A percentile compares a stretch with the other conserved stretches of the same genome.
phyloP scores from a whole-genome alignment of 2,113 vertebrate genomes.

The Cettia cetti region DNA sequence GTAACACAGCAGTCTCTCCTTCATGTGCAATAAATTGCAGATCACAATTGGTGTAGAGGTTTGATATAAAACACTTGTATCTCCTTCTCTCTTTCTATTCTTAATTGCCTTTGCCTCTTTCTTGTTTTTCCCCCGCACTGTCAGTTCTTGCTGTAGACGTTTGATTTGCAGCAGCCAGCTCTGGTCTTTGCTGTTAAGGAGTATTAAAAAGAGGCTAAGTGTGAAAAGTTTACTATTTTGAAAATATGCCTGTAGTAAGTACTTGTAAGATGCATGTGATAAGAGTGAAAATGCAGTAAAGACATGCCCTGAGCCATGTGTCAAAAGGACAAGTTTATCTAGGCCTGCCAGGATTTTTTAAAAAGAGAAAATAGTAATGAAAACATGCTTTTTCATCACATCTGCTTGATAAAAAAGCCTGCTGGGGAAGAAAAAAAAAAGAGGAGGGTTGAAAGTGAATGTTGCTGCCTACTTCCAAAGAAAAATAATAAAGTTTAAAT shows the following conservation, averaged over 20 bases:
- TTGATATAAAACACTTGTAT: background rate
- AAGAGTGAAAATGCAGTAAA: slow-evolving; percentile 16
- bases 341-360: background rate
- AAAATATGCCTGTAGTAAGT: slow-evolving; percentile 4
- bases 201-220: background rate
- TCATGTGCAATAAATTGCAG: background rate
- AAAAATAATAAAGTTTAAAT: background rate
- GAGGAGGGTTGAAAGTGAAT: background rate
- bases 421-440: background rate
- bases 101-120: background rate
- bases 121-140: background rate
- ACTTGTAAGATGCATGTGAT: background rate
- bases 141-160: background rate
- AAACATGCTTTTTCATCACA: slow-evolving; percentile 3
- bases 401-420: background rate
- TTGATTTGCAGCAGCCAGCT: background rate
- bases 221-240: background rate
- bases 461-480: background rate
- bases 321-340: slow-evolving; percentile 52
- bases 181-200: background rate
- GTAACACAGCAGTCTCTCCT: background rate
- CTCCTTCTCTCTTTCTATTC: background rate
- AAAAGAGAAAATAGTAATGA: background rate
- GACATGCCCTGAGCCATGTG: background rate
- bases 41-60: background rate